A percentile compares a stretch with the other conserved stretches of the same genome.
These are phyloP conservation scores for Himalopsyche kuldschensis DNA, from an alignment of 2,888 invertebrate genomes.

Conservation along the genomic window DNA sequence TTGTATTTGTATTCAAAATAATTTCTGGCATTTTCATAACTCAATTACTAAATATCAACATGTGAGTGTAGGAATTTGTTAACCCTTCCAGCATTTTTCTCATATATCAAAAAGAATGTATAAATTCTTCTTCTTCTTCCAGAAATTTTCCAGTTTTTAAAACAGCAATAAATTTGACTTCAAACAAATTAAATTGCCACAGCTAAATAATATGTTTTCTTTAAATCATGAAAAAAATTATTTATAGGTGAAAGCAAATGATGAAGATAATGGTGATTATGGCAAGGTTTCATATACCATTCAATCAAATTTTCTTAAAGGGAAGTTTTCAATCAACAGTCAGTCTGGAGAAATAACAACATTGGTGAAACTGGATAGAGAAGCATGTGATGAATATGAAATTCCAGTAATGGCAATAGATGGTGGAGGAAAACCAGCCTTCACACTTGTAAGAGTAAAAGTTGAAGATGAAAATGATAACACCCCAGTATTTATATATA, in stretches of 20 bases:
- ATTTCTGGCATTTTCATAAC: too few relatives aligned
- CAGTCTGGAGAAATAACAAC: slow-evolving; percentile 65
- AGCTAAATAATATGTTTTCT: too few relatives aligned
- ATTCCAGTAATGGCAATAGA: slow-evolving; percentile 74
- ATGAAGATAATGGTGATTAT: slow-evolving; percentile 71
- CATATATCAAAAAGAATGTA: too few relatives aligned
- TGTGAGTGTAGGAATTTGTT: too few relatives aligned
- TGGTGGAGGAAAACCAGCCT: slow-evolving; percentile 69
- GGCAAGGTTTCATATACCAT: slow-evolving; percentile 68
- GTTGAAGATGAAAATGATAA: slow-evolving; percentile 78
- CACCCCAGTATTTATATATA: slow-evolving; percentile 65
- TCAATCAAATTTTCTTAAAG: slow-evolving; percentile 64
- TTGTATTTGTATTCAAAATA: too few relatives aligned
- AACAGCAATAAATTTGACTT: too few relatives aligned
- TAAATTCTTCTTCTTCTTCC: too few relatives aligned
- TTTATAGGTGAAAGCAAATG: slow-evolving; percentile 64
- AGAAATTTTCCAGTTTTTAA: too few relatives aligned
- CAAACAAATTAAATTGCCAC: too few relatives aligned
- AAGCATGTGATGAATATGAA: slow-evolving; percentile 66
- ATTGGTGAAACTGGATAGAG: slow-evolving; percentile 65
- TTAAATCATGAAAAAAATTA: background rate
- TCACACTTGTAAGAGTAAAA: slow-evolving; percentile 67
- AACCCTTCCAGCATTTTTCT: too few relatives aligned
- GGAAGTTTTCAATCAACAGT: slow-evolving; percentile 66
- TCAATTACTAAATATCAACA: too few relatives aligned